Evolutionary conservation across 2,113 vertebrate genomes (phyloP), one percentile per base, ranked within the genome.

Genomic region (Callospermophilus lateralis): DNA sequence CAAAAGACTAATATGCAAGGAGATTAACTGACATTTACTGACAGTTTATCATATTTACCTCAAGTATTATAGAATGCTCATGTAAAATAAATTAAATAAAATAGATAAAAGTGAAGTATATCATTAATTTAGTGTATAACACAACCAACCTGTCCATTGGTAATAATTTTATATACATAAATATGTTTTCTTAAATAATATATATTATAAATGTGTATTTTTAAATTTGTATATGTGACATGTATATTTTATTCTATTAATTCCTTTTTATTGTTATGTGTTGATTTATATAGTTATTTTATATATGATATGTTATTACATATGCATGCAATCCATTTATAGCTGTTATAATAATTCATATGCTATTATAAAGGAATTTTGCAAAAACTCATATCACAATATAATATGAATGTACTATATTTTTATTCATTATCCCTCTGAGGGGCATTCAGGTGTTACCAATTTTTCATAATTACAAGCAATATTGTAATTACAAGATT

Each of bases 41-140:
- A 61, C 16, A 91, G 16, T 67, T 74, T 67, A 48, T 73, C 11
- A 15, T 74, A 55, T 88, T 84, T 90, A 24, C 30, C 72, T 74
- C 19, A 42, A 80, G 19, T 51, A 24, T 61, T n/a, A 0, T 39
- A 42, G 22, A 22, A 65, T 94, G 24, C 24, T 39, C 37, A 55
- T n/a, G 77, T 76, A 65, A 92, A 88, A 91, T 4, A 74, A 90
- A 87, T 72, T 16, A 92, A 91, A 79, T 74, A 67, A 58, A 76
- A 72, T 22, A 84, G 28, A 51, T 84, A 63, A 78, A 28, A 89
- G 11, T 89, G 45, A 89, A n/a, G 22, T 70, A 24, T n/a, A 22
- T 84, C 37, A 86, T 45, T 45, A 84, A 84, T 84, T 79, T 79
- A 30, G 32, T 79, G 32, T 78, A 8, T 67, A 79, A 92, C 37